Conservation (phyloP, 2,113 vertebrate genomes). For the Xyliphius kryptos region DNA sequence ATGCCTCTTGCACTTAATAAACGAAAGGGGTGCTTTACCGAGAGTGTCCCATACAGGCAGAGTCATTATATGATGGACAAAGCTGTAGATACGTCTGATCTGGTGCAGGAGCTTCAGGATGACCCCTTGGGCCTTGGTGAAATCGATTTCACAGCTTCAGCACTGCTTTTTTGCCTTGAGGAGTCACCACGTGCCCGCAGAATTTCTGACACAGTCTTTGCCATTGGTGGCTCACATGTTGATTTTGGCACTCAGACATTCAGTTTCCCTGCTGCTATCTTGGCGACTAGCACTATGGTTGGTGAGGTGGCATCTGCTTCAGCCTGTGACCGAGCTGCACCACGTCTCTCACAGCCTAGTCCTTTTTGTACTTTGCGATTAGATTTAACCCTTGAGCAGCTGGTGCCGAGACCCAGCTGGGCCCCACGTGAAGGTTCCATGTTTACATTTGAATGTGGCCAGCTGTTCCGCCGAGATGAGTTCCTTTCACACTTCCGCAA, state of each 20-base stretch:
- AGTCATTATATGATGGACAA: constrained; percentile 79
- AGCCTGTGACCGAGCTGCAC: constrained; percentile 91
- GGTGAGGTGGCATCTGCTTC: constrained; percentile 95
- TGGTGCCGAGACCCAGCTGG: constrained; percentile 60
- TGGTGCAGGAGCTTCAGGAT: constrained; percentile 73
- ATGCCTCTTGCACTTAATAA: constrained; percentile 66
- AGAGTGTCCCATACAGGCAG: constrained; percentile 54
- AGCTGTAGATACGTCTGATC: constrained; percentile 87
- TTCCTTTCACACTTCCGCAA: constrained; percentile 96
- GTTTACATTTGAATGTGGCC: constrained; percentile 96
- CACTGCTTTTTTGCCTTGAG: constrained; percentile 88
- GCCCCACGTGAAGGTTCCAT: constrained; percentile 82
- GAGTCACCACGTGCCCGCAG: constrained; percentile 87
- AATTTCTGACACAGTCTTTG: constrained; percentile 84
- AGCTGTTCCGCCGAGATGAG: constrained; percentile 91
- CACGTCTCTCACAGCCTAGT: constrained; percentile 90
- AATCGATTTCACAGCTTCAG: constrained; percentile 90
- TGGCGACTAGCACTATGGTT: constrained; percentile 93
- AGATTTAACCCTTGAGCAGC: constrained; percentile 85
- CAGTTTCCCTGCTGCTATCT: constrained; percentile 87
- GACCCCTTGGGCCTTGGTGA: constrained; percentile 90
- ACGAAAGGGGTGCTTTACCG: constrained; percentile 60
- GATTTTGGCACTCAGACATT: constrained; percentile 95
- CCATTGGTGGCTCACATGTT: constrained; percentile 71
- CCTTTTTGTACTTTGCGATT: constrained; percentile 89